Conservation (phyloP, 2,797 vertebrate genomes). For the Gambelia wislizenii region DNA sequence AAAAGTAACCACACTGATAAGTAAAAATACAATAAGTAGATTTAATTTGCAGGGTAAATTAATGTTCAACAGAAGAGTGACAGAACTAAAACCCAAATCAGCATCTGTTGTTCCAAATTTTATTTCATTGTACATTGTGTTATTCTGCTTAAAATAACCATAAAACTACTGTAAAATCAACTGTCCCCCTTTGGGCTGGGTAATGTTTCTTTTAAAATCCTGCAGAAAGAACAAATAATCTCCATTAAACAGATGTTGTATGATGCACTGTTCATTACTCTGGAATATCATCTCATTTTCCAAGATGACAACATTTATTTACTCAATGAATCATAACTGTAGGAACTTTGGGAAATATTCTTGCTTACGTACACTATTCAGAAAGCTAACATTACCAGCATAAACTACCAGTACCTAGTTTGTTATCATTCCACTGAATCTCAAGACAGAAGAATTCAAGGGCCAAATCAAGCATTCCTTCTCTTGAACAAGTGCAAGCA, state of each 20-base stretch:
- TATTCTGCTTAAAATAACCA: conserved; percentile 52
- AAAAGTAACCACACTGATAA: conserved; percentile 39
- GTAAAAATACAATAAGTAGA: no score
- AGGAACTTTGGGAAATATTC: neutral
- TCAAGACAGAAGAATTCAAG: neutral
- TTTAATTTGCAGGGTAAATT: conserved; percentile 6
- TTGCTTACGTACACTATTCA: conserved; percentile 11
- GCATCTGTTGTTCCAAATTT: conserved; percentile 63
- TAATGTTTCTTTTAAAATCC: conserved; percentile 39
- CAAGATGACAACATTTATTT: conserved; percentile 35
- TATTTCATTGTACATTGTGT: conserved; percentile 49
- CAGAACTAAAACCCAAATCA: conserved; percentile 42
- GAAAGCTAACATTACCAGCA: conserved; percentile 11
- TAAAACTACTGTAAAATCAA: conserved; percentile 68
- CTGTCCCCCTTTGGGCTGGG: conserved; percentile 30
- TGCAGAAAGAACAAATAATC: conserved; percentile 38
- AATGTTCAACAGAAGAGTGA: neutral
- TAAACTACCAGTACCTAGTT: neutral
- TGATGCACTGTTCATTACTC: conserved; percentile 22
- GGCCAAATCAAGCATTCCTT: neutral
- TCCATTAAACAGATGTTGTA: conserved; percentile 44
- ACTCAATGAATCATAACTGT: conserved; percentile 24
- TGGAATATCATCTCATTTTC: conserved; percentile 46
- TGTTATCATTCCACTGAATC: neutral
- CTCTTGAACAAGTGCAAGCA: neutral